Evolutionary conservation across 64 coral and sea anemone genomes (phyloP).

Genomic region (Dendronephthya gigantea): DNA sequence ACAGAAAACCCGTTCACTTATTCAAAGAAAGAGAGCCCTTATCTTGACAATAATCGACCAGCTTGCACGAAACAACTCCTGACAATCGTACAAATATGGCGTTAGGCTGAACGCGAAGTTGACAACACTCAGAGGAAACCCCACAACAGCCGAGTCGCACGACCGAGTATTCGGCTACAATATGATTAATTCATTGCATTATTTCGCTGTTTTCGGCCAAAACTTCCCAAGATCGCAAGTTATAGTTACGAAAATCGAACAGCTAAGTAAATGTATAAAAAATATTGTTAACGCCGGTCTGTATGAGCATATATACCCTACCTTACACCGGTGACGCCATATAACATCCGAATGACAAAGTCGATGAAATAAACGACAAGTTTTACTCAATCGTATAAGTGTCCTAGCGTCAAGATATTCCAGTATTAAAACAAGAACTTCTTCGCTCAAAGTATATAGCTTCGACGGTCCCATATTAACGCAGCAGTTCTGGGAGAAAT

Average conservation of each 20-base stretch:
- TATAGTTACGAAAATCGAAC: neutral
- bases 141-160: neutral
- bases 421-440: slow-evolving; percentile 96
- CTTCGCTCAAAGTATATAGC: slow-evolving; percentile 62
- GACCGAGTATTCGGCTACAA: neutral
- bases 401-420: slow-evolving; percentile 96
- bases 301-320: slow-evolving; percentile 34
- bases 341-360: slow-evolving; percentile 99
- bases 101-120: neutral
- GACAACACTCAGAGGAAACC: slow-evolving; percentile 11
- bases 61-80: neutral
- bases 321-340: slow-evolving; percentile 99
- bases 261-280: neutral
- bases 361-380: slow-evolving; percentile 91
- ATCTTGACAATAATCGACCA: neutral
- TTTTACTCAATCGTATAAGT: slow-evolving; percentile 96
- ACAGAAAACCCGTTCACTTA: neutral
- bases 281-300: neutral
- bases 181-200: slow-evolving; percentile 17
- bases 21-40: neutral
- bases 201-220: neutral
- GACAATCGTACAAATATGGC: neutral
- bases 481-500: neutral
- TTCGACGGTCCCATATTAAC: neutral
- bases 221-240: neutral